Evolutionary conservation across 2,113 vertebrate species (phyloP), one percentile per base, ranked within the genome.

Genomic region (Pygoscelis adeliae): DNA sequence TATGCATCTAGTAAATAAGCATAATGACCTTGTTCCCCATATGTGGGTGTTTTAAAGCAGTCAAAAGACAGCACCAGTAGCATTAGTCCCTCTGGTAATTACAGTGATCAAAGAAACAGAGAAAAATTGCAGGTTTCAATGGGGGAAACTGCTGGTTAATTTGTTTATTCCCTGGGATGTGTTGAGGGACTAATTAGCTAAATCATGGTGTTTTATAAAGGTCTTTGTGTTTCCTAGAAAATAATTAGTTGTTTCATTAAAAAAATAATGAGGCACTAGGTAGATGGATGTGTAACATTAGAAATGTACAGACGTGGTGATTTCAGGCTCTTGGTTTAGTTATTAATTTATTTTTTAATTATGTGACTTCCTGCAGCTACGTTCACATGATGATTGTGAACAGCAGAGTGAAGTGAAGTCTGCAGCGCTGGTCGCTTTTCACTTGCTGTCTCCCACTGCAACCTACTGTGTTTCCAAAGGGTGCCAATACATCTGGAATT

Each of bases 151-250:
- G 62, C 23, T 80, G 44, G 32, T 73, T 96, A 85, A 90, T 95
- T 95, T 97, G 77, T 93, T 97, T 93, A 61, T 73, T 77, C 69
- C 42, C 52, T 80, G 62, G 69, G 73, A 87, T 87, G 11, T 50
- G 17, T 50, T 78, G 82, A 94, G 55, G 69, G 72, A 95, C 50
- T 96, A 94, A 96, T 89, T 96, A 96, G 32, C 53, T 92, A 94
- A 93, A 92, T 87, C 87, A 72, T 52, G 40, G 25, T 65, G 46
- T 6, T 19, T 77, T 82, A 83, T 61, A 89, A 89, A 80, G 46
- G 59, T 76, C n/a, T 84, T 70, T 93, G 29, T 94, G 22, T 95
- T 95, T 94, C 34, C 22, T 65, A 83, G 53, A 87, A 95, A 90
- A 78, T 81, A 92, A 92, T 94, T 32, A 72, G 44, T 79, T 93